Evolutionary conservation across 2,113 vertebrate species (phyloP).

Genomic region (cattle (Bos taurus)): ARS-UCD2.0 NC_037329.1:35926001-35926500

Average conservation of each 20-base stretch:
- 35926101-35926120: neutral
- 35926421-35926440: neutral
- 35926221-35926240: neutral
- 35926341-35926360: neutral
- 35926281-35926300: neutral
- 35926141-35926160: slow-evolving; percentile 16
- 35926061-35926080: slow-evolving; percentile 50
- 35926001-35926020: slow-evolving; percentile 62
- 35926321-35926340: neutral
- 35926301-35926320: neutral
- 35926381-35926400: neutral
- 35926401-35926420: neutral
- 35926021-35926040: slow-evolving; percentile 51
- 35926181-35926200: neutral
- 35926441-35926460: neutral
- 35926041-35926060: neutral
- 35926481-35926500: neutral
- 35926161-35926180: neutral
- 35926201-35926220: neutral
- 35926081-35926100: neutral
- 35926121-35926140: neutral
- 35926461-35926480: neutral
- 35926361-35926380: neutral
- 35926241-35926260: neutral
- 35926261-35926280: neutral